Evolutionary conservation across 2,797 vertebrate species (phyloP), one percentile per base, ranked within the genome.

Genomic region (Mus spretus): DNA sequence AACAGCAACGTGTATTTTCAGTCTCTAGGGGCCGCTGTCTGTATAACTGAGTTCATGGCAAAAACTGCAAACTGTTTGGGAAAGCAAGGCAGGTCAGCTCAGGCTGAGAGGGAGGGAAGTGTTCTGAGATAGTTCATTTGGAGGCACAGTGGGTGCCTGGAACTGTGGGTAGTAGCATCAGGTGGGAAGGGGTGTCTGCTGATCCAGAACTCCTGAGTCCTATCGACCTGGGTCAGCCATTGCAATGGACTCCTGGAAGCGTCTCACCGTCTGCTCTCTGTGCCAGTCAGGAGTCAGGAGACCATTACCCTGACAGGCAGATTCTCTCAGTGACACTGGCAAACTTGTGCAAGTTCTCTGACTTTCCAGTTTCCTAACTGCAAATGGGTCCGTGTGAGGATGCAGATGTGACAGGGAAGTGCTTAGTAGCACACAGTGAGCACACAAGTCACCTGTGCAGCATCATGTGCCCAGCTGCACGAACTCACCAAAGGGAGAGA

Each of bases 391-490:
- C 15, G 13, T 37, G 24, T 10, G 19, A 75, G 65, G 72, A 44
- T 3, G 1, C 13, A 24, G 20, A 17, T 20, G 12, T 0, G 5
- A 14, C 1, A 0, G 77, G 31, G 6, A 14, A 15, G 22, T 20
- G 10, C n/a, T 75, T 28, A 6, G 65, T 8, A 14, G n/a, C 0
- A 13, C 47, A 15, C 0, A 11, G 34, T 10, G 11, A 7, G 37
- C 9, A 50, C 77, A 47, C 13, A 10, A 17, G 12, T 24, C 3
- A 20, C 1, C 3, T 7, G 8, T 0, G 20, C 1, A 0, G 55
- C 26, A 0, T 15, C 17, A 11, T 1, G 0, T 14, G 47, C 24
- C 67, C 20, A 11, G 8, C 11, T 4, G 0, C 24, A 34, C 0
- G 4, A 28, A 37, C 75, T 34, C 22, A 37, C 26, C n/a, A 28